Evolutionary conservation across 2,113 vertebrate genomes (phyloP).

Genomic region (Neopipo cinnamomea): DNA sequence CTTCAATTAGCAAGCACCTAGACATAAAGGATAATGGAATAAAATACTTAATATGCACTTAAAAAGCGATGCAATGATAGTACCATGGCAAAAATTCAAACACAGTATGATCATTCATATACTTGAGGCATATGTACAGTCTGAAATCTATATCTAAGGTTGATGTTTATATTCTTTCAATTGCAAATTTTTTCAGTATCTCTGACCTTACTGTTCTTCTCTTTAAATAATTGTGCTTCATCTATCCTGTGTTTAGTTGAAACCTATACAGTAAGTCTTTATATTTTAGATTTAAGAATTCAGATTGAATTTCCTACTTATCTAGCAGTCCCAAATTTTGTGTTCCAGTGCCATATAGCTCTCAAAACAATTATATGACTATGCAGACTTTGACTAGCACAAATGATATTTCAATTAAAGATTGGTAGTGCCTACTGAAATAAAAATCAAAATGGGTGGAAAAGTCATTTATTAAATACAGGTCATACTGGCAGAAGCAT

Average conservation of each 20-base stretch:
- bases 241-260: neutral
- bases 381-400: neutral
- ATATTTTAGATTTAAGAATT: neutral
- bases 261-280: neutral
- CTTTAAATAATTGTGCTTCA: neutral
- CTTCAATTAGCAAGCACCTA: neutral
- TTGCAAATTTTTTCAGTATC: neutral
- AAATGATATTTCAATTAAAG: slow-evolving; percentile 17
- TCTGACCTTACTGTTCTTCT: neutral
- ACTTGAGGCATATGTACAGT: neutral
- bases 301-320: neutral
- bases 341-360: neutral
- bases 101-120: neutral
- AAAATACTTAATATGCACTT: neutral
- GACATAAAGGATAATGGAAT: neutral
- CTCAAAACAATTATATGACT: neutral
- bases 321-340: neutral
- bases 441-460: neutral
- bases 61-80: neutral
- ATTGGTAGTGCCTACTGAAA: neutral
- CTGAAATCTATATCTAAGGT: neutral
- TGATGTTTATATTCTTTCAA: neutral
- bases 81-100: neutral
- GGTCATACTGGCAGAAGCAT: neutral
- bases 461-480: slow-evolving; percentile 24